Evolutionary conservation across 2,113 vertebrate species (phyloP), one percentile per base, ranked within the genome.

Genomic region (Mellivora capensis): DNA sequence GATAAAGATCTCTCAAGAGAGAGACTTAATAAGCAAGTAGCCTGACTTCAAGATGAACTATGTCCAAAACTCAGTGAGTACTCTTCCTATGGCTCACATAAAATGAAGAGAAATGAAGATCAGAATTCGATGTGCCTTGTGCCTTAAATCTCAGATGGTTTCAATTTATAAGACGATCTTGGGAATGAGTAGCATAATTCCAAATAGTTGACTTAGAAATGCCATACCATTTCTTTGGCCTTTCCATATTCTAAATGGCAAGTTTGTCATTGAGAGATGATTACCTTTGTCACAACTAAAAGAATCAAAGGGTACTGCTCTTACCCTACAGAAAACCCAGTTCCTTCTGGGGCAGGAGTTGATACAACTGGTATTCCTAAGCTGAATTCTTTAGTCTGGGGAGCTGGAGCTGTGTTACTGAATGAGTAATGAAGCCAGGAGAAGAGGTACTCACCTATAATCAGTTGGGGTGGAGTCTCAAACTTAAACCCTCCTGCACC

Each of bases 251-350:
- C 49, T 87, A 84, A 95, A 90, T 5, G 47, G 44, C 62, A 96
- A 94, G 37, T 64, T 23, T 59, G 31, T 97, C 54, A 91, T 81
- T 90, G 64, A 82, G 54, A 96, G 44, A 87, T 31, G 44, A 84
- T 76, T 84, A n/a, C 20, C 21, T 77, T 61, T 91, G 27, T 52
- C 64, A 10, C 23, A 29, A 64, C 71, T 69, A 49, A 97, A 94
- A 94, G 27, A 97, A 91, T 84, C 39, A 91, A 95, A 91, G 12
- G 27, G 34, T 57, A 74, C 69, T 86, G 25, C 74, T 6, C 98
- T 98, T 96, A 98, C 96, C 99, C 99, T 79, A 99, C 98, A 2
- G 98, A 97, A 95, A 99, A 99, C 1, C 97, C 57, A 4, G 98
- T 59, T 52, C 97, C 96, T 80, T 93, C 97, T 77, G 99, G 98